phyloP scores from a whole-genome alignment of 2,113 vertebrate species.

The Orcinus orca region DNA sequence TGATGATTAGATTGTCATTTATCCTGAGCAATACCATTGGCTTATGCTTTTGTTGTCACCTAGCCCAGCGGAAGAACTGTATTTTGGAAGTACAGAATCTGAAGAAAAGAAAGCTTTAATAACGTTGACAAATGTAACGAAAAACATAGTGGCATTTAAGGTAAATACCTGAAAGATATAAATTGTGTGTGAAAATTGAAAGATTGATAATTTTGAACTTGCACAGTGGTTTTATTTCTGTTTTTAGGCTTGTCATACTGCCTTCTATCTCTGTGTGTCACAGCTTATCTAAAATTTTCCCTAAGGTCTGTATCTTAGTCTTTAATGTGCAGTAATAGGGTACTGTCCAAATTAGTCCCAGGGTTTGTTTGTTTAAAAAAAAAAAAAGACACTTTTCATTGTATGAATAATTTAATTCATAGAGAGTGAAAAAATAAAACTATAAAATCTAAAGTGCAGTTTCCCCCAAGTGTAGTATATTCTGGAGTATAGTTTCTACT shows the following conservation, averaged over 20 bases:
- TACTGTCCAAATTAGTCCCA: not conserved
- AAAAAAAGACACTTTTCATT: not conserved
- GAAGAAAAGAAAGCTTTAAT: constrained; percentile 96
- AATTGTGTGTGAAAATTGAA: not conserved
- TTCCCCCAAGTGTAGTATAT: not conserved
- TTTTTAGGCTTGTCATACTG: not conserved
- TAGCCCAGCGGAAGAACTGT: constrained; percentile 97
- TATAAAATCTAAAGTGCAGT: not conserved
- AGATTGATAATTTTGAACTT: not conserved
- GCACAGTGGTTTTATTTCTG: not conserved
- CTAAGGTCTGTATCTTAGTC: not conserved
- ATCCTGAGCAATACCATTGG: constrained; percentile 11
- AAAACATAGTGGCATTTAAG: constrained; percentile 98
- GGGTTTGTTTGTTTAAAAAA: constrained; percentile 6
- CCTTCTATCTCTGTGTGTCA: not conserved
- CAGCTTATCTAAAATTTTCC: not conserved
- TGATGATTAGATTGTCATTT: constrained; percentile 16
- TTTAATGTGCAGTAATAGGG: not conserved
- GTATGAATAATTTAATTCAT: constrained; percentile 27
- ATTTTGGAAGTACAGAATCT: constrained; percentile 93
- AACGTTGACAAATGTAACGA: constrained; percentile 94
- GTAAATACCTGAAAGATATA: constrained; percentile 79
- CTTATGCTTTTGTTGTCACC: constrained; percentile 46
- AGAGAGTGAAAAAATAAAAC: not conserved
- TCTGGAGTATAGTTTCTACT: not conserved